Evolutionary conservation across 2,888 invertebrate species (phyloP), one percentile per base, ranked within the genome.

Genomic region (Alcis repandata): DNA sequence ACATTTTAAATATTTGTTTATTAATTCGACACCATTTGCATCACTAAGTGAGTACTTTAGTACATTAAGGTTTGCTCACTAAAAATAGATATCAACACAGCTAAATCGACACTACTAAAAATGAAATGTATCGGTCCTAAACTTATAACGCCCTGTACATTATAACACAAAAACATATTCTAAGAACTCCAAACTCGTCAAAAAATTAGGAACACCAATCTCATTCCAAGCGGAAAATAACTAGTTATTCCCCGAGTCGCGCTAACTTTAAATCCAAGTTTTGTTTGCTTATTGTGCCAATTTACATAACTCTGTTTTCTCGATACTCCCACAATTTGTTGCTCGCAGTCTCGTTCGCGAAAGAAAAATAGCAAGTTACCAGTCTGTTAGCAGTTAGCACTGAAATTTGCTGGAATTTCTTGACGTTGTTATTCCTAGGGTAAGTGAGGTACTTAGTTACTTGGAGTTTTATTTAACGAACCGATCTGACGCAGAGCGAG

Each of bases 341-440:
- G 15, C 38, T 43, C 43, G 51, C 17, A 6, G 51, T 36, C 54
- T 59, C 49, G 49, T 15, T 36, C 36, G 59, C n/a, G 46, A 54
- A 61, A 54, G 53, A 54, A 54, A 61, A 60, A 60, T 60, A 53
- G 22, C 45, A 51, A 51, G 49, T 48, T 43, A 32, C 41, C 45
- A 41, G 32, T 32, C 19, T 41, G 54, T 41, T 40, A 27, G 27
- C 56, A 20, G 45, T 56, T 56, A 49, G 33, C 22, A 22, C 46
- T 46, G n/a, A 41, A 15, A 17, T 10, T 41, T 41, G 6, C 17
- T 20, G 11, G 6, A 20, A 11, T 13, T 13, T 11, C 10, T 11
- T 17, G 6, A 19, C 20, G 20, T 22, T 20, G 1, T 20, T 45
- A 15, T 15, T 17, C 10, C n/a, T 38, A 13, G 3, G 38, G 27